Conservation (phyloP, 2,888 invertebrate species). For the Lasioglossum vierecki region DNA sequence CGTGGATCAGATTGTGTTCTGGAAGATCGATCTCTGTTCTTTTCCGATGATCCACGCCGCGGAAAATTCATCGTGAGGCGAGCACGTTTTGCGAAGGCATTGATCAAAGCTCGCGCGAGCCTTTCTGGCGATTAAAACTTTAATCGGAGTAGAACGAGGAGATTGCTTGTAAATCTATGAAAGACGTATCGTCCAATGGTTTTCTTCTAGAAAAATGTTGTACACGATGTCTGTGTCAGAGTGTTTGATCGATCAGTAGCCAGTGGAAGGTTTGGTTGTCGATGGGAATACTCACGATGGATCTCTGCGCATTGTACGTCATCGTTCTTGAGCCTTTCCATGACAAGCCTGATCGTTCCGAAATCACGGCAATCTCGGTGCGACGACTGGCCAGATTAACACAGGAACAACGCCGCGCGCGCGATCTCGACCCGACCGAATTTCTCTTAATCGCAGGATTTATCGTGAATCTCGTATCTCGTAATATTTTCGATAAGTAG, state of each 20-base stretch:
- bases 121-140: neutral
- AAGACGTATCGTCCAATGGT: neutral
- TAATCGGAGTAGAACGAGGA: neutral
- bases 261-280: neutral
- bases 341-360: conserved; percentile 39
- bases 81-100: neutral
- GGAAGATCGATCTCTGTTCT: conserved; percentile 8
- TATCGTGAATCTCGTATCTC: conserved; percentile 22
- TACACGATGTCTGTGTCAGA: neutral
- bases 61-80: neutral
- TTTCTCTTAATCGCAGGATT: neutral
- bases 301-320: conserved; percentile 73
- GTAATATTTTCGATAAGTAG: neutral
- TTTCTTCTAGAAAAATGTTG: neutral
- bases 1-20: conserved; percentile 44
- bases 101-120: neutral
- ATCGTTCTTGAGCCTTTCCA: conserved; percentile 61
- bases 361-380: neutral
- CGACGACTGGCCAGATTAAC: neutral
- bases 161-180: neutral
- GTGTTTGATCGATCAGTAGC: neutral
- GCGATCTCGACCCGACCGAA: neutral
- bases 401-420: neutral
- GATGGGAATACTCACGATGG: conserved; percentile 70
- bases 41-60: neutral